These are phyloP conservation scores for Ochropleura plecta DNA, from an alignment of 2,888 invertebrate species.

Conservation along the genomic window DNA sequence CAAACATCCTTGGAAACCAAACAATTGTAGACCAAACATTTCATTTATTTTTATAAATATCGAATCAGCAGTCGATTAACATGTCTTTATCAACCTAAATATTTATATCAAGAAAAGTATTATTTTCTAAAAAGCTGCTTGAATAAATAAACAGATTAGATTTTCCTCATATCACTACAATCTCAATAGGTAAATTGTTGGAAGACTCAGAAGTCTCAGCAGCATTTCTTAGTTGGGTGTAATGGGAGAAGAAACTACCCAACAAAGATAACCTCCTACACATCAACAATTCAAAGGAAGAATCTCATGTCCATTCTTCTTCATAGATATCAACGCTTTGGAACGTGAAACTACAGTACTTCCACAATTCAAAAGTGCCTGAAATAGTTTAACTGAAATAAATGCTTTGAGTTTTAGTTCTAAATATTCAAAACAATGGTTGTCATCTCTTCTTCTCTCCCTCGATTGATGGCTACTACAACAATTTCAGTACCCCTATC, in stretches of 20 bases:
- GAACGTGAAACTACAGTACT: too few species aligned
- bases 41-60: slow-evolving; percentile 13
- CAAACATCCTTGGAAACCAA: slow-evolving; percentile 23
- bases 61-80: slow-evolving; percentile 27
- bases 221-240: not conserved
- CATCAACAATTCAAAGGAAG: not conserved
- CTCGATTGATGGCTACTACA: not conserved
- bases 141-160: slow-evolving; percentile 5
- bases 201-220: not conserved
- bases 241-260: not conserved
- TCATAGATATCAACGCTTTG: too few species aligned
- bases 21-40: slow-evolving; percentile 42
- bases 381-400: too few species aligned
- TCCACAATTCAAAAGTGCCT: too few species aligned
- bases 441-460: not conserved
- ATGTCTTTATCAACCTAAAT: slow-evolving; percentile 22
- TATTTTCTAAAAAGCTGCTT: slow-evolving; percentile 3
- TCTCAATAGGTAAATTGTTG: too few species aligned
- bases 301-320: not conserved
- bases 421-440: not conserved
- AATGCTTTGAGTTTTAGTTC: too few species aligned
- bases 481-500: not conserved
- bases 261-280: not conserved
- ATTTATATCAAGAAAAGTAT: slow-evolving; percentile 12
- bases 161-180: not conserved